Base-by-base conservation (phyloP, 2,888 invertebrate genomes). In the Hyalella azteca region DNA sequence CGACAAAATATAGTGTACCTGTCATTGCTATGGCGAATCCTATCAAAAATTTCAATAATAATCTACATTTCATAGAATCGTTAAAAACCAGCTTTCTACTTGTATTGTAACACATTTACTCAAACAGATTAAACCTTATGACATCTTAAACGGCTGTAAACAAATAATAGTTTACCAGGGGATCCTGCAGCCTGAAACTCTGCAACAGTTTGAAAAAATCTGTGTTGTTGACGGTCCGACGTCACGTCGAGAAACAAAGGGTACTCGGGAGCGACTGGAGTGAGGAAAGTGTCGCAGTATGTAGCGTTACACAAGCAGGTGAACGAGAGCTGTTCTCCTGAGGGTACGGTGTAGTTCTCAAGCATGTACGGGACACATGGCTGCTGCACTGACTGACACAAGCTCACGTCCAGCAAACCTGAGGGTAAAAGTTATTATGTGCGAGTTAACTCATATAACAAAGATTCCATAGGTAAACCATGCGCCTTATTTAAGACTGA, bases 241-340 rank as follows among this genome's bases (percentile, higher is more conserved):
- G 75, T 39, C 13, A 75, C 79, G 36, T 26, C 79, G 40, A 73
- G 54, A 50, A 75, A 66, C 0, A 81, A 82, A n/a, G 78, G 77
- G 15, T 29, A 22, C n/a, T 79, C 66, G 19, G 79, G 78, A 50
- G 73, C n/a, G 13, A 73, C 5, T 4, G 80, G 80, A 15, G 66
- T 19, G 3, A 81, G 81, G 19, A 83, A 48, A 22, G 78, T 81
- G 78, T 87, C 87, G 82, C 88, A 88, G 79, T 86, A 86, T 40
- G 86, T 86, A 19, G 86, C 85, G 83, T 87, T 87, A 81, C 88
- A 88, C 48, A 87, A 87, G 82, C 88, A 88, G n/a, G 86, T 87
- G 48, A 87, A 82, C 54, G 86, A 86, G n/a, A n/a, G n/a, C n/a
- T 85, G 29, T n/a, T n/a, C n/a, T 22, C 54, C 54, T 19, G 1